Base-by-base conservation (phyloP, 2,797 vertebrate species). In the Enteromius thamalakanensis region DNA sequence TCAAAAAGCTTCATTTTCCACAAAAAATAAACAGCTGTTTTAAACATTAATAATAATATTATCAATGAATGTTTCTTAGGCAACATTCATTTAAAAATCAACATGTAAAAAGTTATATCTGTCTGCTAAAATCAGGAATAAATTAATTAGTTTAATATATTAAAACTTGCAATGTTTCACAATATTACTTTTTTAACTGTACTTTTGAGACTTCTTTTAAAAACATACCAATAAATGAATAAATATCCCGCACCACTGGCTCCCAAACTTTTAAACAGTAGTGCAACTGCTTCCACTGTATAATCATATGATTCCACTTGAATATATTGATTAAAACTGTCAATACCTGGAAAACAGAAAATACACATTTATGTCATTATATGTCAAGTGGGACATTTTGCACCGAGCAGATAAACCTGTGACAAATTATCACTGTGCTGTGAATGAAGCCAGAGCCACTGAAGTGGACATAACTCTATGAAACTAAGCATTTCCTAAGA, bases 341-440 rank as follows among this genome's bases (percentile, higher is more conserved):
- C 42, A 29, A n/a, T 55, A 53, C 32, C 0, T 15, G 72, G 12
- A 32, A 6, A 70, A 67, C 40, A 51, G 55, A 53, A 89, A 85
- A 65, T 3, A 12, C 23, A 19, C 21, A 45, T 34, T 34, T 34
- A 34, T 34, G 78, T 89, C 87, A 88, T 92, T 91, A 91, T 87
- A 89, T 86, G 78, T 62, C 83, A 55, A 68, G 76, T 71, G 86
- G 86, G 87, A 88, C 68, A 93, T 94, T 93, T 93, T 87, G 80
- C 93, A 89, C 82, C 74, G 67, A 84, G 86, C 81, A 84, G 47
- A 92, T 79, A 84, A 86, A 84, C 81, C 87, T 26, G 83, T 19
- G 76, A 58, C 60, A 88, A 86, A 93, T 93, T 92, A 90, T 87
- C 93, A 93, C 88, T 81, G 69, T 79, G 82, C 83, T 90, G 93